A percentile compares a stretch with the other conserved stretches of the same genome.
These are phyloP conservation scores for Thamnophis elegans DNA, from an alignment of 2,797 vertebrate species.

Conservation along the genomic window DNA sequence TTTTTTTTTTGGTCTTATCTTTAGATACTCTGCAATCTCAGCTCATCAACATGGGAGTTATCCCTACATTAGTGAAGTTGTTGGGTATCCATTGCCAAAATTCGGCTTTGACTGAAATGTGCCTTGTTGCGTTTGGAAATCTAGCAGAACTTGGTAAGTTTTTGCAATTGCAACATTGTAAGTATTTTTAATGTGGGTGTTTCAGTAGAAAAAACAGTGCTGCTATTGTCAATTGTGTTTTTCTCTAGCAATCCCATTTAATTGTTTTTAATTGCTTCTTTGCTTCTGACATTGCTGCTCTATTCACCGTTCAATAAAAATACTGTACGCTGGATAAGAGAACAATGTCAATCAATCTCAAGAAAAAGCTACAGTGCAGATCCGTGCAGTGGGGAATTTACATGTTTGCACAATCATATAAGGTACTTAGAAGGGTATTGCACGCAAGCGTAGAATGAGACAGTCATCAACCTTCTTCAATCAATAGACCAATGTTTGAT, in stretches of 20 bases:
- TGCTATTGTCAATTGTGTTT: background rate
- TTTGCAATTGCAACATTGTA: background rate
- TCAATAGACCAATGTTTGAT: background rate
- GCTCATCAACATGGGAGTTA: conserved; percentile 97
- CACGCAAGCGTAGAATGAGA: background rate
- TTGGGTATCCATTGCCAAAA: conserved; percentile 93
- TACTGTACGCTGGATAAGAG: background rate
- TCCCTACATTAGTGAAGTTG: conserved; percentile 95
- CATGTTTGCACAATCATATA: background rate
- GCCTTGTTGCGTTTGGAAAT: conserved; percentile 97
- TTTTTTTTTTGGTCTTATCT: conserved; percentile 43
- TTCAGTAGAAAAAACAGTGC: background rate
- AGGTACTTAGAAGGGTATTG: background rate
- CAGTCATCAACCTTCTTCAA: background rate
- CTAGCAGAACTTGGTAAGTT: conserved; percentile 96
- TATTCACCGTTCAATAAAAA: background rate
- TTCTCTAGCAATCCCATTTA: background rate
- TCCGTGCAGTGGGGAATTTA: background rate
- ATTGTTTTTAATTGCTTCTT: background rate
- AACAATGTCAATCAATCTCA: background rate
- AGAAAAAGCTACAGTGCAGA: background rate
- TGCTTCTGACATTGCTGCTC: background rate
- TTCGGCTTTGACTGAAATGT: conserved; percentile 96
- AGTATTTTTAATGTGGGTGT: background rate
- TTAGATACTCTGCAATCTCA: conserved; percentile 96